These are phyloP conservation scores for Leptopilina drosophilae DNA, from an alignment of 2,888 invertebrate genomes.

Conservation along the genomic window DNA sequence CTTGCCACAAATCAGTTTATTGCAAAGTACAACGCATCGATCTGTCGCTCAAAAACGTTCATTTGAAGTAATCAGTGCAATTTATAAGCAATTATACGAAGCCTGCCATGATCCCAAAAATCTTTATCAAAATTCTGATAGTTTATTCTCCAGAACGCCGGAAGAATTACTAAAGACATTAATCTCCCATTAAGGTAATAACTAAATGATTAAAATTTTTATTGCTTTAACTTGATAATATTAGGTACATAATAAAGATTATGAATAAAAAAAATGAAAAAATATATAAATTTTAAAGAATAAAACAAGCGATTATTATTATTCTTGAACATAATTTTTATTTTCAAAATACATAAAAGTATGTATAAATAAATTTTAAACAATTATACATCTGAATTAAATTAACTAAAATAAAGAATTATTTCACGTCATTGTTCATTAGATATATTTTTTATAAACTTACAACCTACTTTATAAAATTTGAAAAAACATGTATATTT, in stretches of 20 bases:
- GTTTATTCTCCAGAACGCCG: constrained; percentile 86
- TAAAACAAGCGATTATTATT: too few species aligned
- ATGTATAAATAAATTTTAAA: too few species aligned
- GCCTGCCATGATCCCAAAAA: constrained; percentile 88
- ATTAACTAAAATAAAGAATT: too few species aligned
- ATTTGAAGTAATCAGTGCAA: constrained; percentile 91
- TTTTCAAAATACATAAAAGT: too few species aligned
- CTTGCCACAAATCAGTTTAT: constrained; percentile 90
- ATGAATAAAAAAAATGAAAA: background rate
- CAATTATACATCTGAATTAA: too few species aligned
- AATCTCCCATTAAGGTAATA: constrained; percentile 37
- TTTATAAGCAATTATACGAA: constrained; percentile 91
- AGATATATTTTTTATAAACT: too few species aligned
- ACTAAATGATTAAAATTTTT: background rate
- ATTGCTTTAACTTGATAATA: background rate
- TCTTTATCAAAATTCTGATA: constrained; percentile 86
- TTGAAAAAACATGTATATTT: too few species aligned
- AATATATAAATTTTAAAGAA: too few species aligned
- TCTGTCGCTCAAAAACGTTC: constrained; percentile 85
- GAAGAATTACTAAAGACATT: constrained; percentile 82
- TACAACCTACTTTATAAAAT: too few species aligned
- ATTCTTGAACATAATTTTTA: too few species aligned
- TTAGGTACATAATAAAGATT: background rate
- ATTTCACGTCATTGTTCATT: too few species aligned
- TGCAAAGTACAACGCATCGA: constrained; percentile 89